Evolutionary conservation across 92 coral and sea anemone species (phyloP), one percentile per base, ranked within the genome.

Genomic region (Porites evermanni): DNA sequence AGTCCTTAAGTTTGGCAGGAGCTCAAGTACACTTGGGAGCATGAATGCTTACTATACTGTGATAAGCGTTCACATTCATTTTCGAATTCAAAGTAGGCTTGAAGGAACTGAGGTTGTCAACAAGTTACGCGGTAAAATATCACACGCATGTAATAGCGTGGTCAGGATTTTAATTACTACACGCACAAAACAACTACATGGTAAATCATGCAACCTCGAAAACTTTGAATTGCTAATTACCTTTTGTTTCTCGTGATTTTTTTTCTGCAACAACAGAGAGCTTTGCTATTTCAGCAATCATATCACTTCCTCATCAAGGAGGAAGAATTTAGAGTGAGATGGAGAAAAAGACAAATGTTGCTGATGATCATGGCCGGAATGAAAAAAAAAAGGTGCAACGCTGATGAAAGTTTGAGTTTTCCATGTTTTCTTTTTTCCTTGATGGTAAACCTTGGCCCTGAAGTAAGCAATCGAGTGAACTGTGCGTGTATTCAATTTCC

Each of bases 321-420:
- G 26, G 26, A 24, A 24, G 26, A 24, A 24, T 24, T 24, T 24
- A 24, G 26, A 24, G 26, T 24, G 26, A 24, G 26, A 24, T 78
- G 12, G 38, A 64, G 92, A 75, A 89, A 84, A 65, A 67, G 89
- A 21, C 82, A 75, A 17, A 67, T 74, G 86, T 6, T 89, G 71
- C 38, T 75, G 51, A 61, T 78, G 81, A 56, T 89, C 63, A 26
- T 60, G 29, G 50, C 75, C 64, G 44, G 67, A 71, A 61, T 80
- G 53, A 69, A 67, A 56, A 19, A 61, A 8, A 77, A 19, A 20
- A 51, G 63, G 71, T 4, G 53, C 50, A 1, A 52, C 54, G 54
- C 13, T 72, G 54, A 72, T 26, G 0, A 29, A 32, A 72, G 77
- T 72, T 32, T 29, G 77, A 72, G 77, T 72, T 72, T 12, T 74